A percentile compares a stretch with the other conserved stretches of the same genome.
These are phyloP conservation scores for Aleadryas rufinucha DNA, from an alignment of 2,113 vertebrate genomes.

Conservation along the genomic window DNA sequence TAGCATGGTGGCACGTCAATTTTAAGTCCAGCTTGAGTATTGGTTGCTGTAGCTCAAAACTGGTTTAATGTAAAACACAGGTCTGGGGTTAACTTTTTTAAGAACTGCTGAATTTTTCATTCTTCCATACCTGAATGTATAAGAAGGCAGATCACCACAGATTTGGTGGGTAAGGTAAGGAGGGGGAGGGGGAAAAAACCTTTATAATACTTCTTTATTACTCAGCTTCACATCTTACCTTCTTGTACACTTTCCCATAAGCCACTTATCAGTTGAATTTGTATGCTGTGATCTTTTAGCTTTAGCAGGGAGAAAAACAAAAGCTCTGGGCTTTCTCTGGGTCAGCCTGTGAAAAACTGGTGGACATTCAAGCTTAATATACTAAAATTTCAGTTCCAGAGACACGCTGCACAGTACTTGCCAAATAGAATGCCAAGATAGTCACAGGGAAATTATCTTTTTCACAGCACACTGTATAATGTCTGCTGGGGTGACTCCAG, in stretches of 20 bases:
- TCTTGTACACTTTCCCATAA: not conserved
- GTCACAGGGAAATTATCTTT: not conserved
- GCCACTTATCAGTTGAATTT: not conserved
- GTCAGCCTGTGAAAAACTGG: not conserved
- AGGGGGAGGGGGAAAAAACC: not conserved
- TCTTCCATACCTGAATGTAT: not conserved
- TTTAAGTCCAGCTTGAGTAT: not conserved
- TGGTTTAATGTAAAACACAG: not conserved
- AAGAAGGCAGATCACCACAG: not conserved
- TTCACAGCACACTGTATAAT: not conserved
- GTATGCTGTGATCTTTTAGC: not conserved
- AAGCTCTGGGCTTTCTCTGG: not conserved
- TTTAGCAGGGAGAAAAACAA: not conserved
- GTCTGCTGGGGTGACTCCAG: not conserved
- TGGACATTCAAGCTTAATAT: not conserved
- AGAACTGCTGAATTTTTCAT: not conserved
- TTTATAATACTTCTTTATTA: not conserved
- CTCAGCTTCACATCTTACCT: not conserved
- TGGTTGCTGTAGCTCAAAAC: not conserved
- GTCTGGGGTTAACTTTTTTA: not conserved
- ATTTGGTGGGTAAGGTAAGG: not conserved
- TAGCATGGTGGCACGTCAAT: not conserved
- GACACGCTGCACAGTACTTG: accelerated
- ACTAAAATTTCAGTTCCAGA: not conserved
- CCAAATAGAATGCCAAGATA: not conserved